Base-by-base conservation (phyloP, 2,888 invertebrate genomes). In the Sinohyriopsis cumingii region DNA sequence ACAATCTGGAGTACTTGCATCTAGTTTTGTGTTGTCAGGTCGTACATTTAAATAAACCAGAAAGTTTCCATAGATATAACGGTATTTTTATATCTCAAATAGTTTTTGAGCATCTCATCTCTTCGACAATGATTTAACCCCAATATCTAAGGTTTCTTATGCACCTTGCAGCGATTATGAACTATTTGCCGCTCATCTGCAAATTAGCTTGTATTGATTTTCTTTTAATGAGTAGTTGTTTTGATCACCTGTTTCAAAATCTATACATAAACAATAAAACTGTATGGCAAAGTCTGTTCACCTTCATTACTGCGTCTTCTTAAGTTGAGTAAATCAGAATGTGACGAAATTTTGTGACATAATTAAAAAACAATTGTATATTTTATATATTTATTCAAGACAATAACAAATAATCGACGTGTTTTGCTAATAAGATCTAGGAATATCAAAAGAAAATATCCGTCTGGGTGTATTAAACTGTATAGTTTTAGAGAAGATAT, bases 401-500 rank as follows among this genome's bases (percentile, higher is more conserved):
- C 59, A 59, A 59, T 6, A 59, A 6, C 9, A 59, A n/a, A 59
- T 6, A 5, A 59, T 5, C 9, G 24, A 18, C 4, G 22, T 24
- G 59, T 59, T 59, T 59, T 59, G 25, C 1, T 18, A 59, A 59
- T 59, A 59, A 59, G 9, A 5, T 59, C 25, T n/a, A n/a, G 19
- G 45, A 63, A 63, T 45, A 53, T 63, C 6, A 63, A 63, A 54
- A 53, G 45, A 63, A 18, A 33, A 63, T 15, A 63, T 20, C 3
- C 45, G n/a, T 20, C 54, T 55, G 24, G 55, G 53, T 18, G 24
- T 53, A 55, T 63, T 25, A 22, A 55, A 25, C 45, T 53, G 55
- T 63, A 22, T 53, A 55, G 63, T 55, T 24, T 63, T 55, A 53
- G 54, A 63, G 22, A 63, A 55, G 9, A 63, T 53, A 22, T 63